Evolutionary conservation across 2,888 invertebrate genomes (phyloP), one percentile per base, ranked within the genome.

Genomic region (Deilephila elpenor): DNA sequence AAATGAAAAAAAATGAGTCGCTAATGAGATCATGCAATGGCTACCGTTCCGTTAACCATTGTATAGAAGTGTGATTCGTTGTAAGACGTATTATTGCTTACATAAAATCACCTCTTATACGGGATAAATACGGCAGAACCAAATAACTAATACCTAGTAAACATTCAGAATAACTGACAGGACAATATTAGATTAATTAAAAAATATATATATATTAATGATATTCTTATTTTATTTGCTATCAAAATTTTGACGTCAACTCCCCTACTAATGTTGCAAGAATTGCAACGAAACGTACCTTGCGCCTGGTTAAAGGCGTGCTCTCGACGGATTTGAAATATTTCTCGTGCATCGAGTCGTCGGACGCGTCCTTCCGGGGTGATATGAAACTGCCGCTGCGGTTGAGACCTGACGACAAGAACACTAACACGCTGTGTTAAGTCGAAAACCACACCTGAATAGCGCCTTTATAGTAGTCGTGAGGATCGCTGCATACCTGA

Each of bases 321-420:
- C 96, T 96, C 82, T 97, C 96, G 75, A 96, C 96, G 3, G 96
- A 96, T 82, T 96, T 95, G 85, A 97, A 96, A 85, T 97, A 97
- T 86, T 97, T 97, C 84, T 97, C 97, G 87, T 97, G 97, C 97
- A 97, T 97, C 0, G 97, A 97, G 89, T 97, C 97, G 83, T 97
- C 97, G 61, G 97, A 97, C 0, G 96, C 96, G 73, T 96, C 96
- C 82, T 95, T 95, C 20, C 95, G 87, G 20, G 95, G 94, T 73
- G 95, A 95, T 84, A 95, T 95, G 79, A 96, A 96, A 80, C 95
- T 95, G 78, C 95, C 95, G 73, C 94, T 94, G 51, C 94, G 93
- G 74, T 95, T 95, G 62, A 95, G 81, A 60, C 94, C 95, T 93
- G 84, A 4, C 77, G 67, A 67, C 25, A 67, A 17, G 17, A 67